Evolutionary conservation across 2,113 vertebrate genomes (phyloP), one percentile per base, ranked within the genome.

Genomic region (Ailurus styani): DNA sequence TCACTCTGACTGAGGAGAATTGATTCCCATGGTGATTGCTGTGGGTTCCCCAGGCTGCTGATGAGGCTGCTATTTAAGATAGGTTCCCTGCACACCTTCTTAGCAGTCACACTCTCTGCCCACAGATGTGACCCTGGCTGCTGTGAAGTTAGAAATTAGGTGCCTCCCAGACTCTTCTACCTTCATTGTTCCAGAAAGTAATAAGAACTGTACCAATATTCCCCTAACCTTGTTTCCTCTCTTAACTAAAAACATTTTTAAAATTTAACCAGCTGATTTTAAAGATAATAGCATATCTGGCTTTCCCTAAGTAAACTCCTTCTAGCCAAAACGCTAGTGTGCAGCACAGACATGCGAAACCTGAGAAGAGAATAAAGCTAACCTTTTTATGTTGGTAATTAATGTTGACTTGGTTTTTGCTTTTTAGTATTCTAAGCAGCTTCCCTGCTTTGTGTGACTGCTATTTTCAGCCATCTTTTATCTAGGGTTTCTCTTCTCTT

Each of bases 351-450:
- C n/a, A 87, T 64, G 29, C 9, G 82, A 81, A 91, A 94, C 57
- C 89, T 23, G 79, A 95, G 77, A 68, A 25, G 85, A 92, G 50
- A 66, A 47, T 81, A 60, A 73, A 97, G 92, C 77, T 66, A 92
- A 50, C 79, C 12, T 90, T 77, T 95, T 81, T 64, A 78, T 88
- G 92, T 92, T 57, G 55, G 68, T 96, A 90, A 96, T 97, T 97
- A 96, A 29, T 79, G 54, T 90, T 50, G 92, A 72, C 90, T 90
- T 97, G 75, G 18, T 90, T 92, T 79, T 47, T 20, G 84, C 77
- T 79, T n/a, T n/a, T 97, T 90, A 92, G 70, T 86, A 93, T 97
- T 97, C 96, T 3, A 75, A 92, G 82, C 96, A 96, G 92, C 82
- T 94, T 57, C 11, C 20, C 62, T 40, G 92, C 93, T 96, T 85